phyloP scores from a whole-genome alignment of 2,888 invertebrate species.

The Drosophila greeni region DNA sequence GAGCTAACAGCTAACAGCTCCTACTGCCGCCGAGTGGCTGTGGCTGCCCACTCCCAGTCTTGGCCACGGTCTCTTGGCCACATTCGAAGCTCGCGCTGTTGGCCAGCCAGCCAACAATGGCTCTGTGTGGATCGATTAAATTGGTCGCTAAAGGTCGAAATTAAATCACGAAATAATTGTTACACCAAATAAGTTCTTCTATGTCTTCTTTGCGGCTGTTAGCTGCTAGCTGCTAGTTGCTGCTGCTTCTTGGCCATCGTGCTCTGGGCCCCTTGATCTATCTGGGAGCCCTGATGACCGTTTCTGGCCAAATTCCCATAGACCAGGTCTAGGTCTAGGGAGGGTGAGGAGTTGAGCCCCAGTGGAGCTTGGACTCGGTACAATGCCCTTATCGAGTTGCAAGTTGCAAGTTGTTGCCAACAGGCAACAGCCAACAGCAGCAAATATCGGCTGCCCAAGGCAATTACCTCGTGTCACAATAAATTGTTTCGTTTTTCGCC shows the following conservation, averaged over 20 bases:
- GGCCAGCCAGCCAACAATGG: slow-evolving; percentile 34
- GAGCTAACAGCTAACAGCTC: slow-evolving; percentile 39
- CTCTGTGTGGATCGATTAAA: slow-evolving; percentile 71
- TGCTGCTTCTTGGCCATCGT: slow-evolving; percentile 21
- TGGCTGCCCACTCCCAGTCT: slow-evolving; percentile 65
- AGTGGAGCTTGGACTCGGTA: slow-evolving; percentile 38
- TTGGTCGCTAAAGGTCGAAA: slow-evolving; percentile 74
- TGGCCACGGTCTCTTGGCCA: slow-evolving; percentile 22
- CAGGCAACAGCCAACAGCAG: slow-evolving; percentile 23
- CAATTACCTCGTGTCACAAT: slow-evolving; percentile 72
- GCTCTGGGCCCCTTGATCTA: slow-evolving; percentile 40
- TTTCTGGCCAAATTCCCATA: slow-evolving; percentile 28
- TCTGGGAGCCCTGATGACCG: slow-evolving; percentile 43
- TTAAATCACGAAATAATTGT: slow-evolving; percentile 74
- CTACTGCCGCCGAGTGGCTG: slow-evolving; percentile 31
- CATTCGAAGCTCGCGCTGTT: slow-evolving; percentile 6
- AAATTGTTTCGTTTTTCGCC: slow-evolving; percentile 65
- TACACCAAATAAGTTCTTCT: slow-evolving; percentile 73
- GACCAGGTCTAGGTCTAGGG: not conserved
- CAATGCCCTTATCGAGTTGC: slow-evolving; percentile 52
- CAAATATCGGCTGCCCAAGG: slow-evolving; percentile 47
- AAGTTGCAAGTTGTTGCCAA: slow-evolving; percentile 21
- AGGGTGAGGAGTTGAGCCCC: not conserved
- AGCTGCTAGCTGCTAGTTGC: slow-evolving; percentile 2
- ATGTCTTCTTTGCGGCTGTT: slow-evolving; percentile 25